Percentiles rank a stretch among this genome's conserved stretches.
phyloP scores from a whole-genome alignment of 1,140 invertebrate genomes.

The Drosophila orena region DNA sequence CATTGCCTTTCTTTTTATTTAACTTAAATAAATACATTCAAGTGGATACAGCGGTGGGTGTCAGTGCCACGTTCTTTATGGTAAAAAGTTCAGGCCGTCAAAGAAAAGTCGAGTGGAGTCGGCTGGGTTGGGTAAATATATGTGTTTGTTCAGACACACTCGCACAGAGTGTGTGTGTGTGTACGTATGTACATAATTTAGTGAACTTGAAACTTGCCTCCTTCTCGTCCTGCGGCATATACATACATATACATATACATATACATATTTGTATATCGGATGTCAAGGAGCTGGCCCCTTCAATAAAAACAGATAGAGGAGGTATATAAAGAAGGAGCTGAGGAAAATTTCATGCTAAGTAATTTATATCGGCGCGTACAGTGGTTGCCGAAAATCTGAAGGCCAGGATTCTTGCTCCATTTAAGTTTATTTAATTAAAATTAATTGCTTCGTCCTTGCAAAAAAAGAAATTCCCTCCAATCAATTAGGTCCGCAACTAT shows the following conservation, averaged over 20 bases:
- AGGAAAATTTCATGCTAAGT: slow-evolving; percentile 65
- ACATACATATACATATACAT: slow-evolving; percentile 11
- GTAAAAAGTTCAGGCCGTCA: slow-evolving; percentile 65
- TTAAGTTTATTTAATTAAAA: background rate
- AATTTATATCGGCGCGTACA: slow-evolving; percentile 59
- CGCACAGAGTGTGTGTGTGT: no score
- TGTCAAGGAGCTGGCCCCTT: slow-evolving; percentile 53
- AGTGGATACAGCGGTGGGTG: slow-evolving; percentile 33
- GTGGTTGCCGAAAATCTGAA: slow-evolving; percentile 11
- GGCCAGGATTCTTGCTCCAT: background rate
- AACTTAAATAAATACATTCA: slow-evolving; percentile 77
- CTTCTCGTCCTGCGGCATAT: slow-evolving; percentile 35
- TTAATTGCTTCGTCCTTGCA: background rate
- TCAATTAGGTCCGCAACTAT: slow-evolving; percentile 11
- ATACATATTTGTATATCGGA: slow-evolving; percentile 66
- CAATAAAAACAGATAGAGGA: slow-evolving; percentile 8
- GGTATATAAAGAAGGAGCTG: slow-evolving; percentile 9
- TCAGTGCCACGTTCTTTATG: slow-evolving; percentile 66
- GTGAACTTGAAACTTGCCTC: slow-evolving; percentile 75
- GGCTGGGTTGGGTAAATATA: slow-evolving; percentile 66
- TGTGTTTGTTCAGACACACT: slow-evolving; percentile 52
- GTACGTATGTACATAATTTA: slow-evolving; percentile 75
- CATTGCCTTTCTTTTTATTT: slow-evolving; percentile 54
- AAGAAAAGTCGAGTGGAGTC: slow-evolving; percentile 31
- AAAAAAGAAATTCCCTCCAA: slow-evolving; percentile 4